Evolutionary conservation across 2,113 vertebrate species (phyloP).

Genomic region (Spermophilus dauricus): DNA sequence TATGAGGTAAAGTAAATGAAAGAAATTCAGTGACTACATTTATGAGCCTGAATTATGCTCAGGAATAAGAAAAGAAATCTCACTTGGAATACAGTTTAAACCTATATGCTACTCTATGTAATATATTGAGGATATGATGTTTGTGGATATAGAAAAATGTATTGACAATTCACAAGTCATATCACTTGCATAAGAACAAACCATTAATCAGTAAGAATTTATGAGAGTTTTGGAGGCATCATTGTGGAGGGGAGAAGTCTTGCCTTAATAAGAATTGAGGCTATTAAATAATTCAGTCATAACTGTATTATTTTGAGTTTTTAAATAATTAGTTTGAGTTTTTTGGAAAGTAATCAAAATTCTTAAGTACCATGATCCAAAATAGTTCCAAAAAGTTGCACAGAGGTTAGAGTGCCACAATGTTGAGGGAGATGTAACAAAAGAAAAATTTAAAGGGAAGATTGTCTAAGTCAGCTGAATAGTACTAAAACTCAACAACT

Average conservation of each 20-base stretch:
- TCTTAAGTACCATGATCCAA: no score
- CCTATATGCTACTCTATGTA: background rate
- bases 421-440: background rate
- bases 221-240: background rate
- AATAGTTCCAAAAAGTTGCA: background rate
- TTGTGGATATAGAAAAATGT: background rate
- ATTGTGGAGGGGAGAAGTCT: background rate
- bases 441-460: background rate
- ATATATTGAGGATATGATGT: background rate
- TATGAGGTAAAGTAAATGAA: background rate
- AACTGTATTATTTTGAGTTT: background rate
- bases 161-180: background rate
- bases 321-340: conserved; percentile 26
- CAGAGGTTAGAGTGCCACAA: background rate
- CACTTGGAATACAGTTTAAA: background rate
- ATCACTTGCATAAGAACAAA: background rate
- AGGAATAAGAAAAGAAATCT: background rate
- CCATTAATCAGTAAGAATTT: background rate
- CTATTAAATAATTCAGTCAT: background rate
- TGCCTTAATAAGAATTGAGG: background rate
- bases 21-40: background rate
- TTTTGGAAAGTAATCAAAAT: background rate
- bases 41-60: conserved; percentile 1
- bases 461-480: background rate
- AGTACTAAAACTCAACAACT: background rate